phyloP scores from a whole-genome alignment of 2,113 vertebrate genomes.

The Galemys pyrenaicus region DNA sequence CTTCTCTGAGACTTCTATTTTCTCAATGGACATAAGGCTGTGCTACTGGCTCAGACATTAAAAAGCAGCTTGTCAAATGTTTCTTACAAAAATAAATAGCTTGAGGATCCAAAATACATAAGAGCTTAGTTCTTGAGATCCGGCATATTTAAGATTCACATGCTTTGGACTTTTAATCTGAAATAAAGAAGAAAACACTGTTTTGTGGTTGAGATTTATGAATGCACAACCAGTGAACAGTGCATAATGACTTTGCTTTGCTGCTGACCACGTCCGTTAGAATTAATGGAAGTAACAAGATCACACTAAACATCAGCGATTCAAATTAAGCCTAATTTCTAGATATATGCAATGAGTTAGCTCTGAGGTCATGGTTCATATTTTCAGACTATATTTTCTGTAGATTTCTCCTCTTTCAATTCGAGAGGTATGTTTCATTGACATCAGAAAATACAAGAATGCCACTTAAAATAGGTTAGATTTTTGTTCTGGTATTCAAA shows the following conservation, averaged over 20 bases:
- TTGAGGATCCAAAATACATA: slow-evolving; percentile 69
- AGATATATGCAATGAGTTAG: not conserved
- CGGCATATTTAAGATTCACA: slow-evolving; percentile 59
- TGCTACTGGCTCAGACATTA: slow-evolving; percentile 74
- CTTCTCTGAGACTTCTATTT: slow-evolving; percentile 62
- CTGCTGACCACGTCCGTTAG: not conserved
- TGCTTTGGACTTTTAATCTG: slow-evolving; percentile 57
- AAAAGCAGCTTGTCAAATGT: slow-evolving; percentile 80
- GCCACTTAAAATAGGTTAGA: not conserved
- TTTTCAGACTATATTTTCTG: not conserved
- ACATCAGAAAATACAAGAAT: not conserved
- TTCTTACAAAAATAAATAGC: slow-evolving; percentile 84
- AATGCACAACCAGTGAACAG: not conserved
- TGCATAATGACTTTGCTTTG: not conserved
- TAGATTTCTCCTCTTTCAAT: not conserved
- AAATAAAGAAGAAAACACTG: slow-evolving; percentile 56
- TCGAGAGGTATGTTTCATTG: not conserved
- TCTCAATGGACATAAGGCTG: slow-evolving; percentile 74
- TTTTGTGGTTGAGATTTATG: slow-evolving; percentile 40
- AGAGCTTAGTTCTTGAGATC: slow-evolving; percentile 72
- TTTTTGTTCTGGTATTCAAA: not conserved
- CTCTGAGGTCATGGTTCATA: not conserved
- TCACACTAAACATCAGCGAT: not conserved
- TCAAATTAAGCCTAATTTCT: not conserved
- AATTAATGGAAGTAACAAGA: not conserved